These are phyloP conservation scores for Protobothrops flavoviridis DNA, from an alignment of 2,113 vertebrate species.

Conservation along the genomic window DNA sequence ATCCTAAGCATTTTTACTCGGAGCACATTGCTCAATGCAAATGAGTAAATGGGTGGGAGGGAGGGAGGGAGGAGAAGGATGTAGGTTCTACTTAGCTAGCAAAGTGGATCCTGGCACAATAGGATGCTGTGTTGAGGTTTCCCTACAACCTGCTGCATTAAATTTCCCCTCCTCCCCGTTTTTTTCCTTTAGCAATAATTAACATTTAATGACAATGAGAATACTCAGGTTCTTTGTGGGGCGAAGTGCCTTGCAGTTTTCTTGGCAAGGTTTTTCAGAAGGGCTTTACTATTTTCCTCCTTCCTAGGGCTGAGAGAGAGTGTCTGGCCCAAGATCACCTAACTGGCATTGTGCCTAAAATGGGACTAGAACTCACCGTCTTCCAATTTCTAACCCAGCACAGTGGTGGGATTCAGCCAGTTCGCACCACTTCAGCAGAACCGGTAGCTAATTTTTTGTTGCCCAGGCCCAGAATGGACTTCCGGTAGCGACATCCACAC, in stretches of 20 bases:
- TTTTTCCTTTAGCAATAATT: neutral
- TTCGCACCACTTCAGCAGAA: too few relatives aligned
- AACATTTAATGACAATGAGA: neutral
- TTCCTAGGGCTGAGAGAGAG: neutral
- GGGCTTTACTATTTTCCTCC: neutral
- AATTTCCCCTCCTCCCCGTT: neutral
- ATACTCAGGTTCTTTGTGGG: neutral
- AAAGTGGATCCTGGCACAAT: neutral
- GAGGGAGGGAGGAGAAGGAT: neutral
- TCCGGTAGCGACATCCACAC: too few relatives aligned
- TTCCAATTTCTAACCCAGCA: neutral
- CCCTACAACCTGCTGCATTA: neutral
- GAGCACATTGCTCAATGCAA: too few relatives aligned
- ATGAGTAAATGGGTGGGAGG: too few relatives aligned
- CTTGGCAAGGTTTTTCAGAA: neutral
- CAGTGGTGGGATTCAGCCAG: too few relatives aligned
- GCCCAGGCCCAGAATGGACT: too few relatives aligned
- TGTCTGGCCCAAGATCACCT: neutral
- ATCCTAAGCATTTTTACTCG: too few relatives aligned
- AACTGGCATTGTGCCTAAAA: neutral
- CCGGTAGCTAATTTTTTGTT: too few relatives aligned
- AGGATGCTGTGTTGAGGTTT: neutral
- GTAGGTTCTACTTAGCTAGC: neutral
- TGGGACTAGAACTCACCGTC: neutral
- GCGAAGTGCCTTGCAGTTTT: neutral